A percentile compares a stretch with the other conserved stretches of the same genome.
phyloP scores from a whole-genome alignment of 2,888 invertebrate species.

The Ormyrus rosae region DNA sequence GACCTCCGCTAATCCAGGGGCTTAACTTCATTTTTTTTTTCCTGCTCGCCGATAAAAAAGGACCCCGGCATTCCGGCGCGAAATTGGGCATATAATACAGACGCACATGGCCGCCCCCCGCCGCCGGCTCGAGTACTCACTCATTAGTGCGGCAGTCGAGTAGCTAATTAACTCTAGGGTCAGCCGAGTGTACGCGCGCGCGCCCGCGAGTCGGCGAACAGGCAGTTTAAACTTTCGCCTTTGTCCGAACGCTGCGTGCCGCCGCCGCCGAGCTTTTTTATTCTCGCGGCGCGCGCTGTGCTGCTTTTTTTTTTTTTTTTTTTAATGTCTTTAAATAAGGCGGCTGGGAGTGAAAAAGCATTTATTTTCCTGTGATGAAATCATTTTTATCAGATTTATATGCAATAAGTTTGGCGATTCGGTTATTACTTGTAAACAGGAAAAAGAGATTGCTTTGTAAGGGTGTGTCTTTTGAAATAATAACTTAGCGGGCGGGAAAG shows the following conservation, averaged over 20 bases:
- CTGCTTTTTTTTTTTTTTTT: neutral
- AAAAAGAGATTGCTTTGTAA: too few species aligned
- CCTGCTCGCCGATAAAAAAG: neutral
- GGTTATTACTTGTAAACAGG: too few species aligned
- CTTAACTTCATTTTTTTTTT: neutral
- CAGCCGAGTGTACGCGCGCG: constrained; percentile 46
- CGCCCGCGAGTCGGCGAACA: constrained; percentile 38
- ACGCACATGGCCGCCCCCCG: constrained; percentile 75
- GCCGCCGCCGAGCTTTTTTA: neutral
- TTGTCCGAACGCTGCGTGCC: neutral
- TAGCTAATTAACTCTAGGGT: constrained; percentile 64
- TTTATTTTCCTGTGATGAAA: too few species aligned
- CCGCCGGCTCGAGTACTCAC: constrained; percentile 58
- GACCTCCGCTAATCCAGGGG: too few species aligned
- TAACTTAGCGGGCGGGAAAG: too few species aligned
- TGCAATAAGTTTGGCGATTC: too few species aligned
- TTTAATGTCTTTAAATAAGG: neutral
- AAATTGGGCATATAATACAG: constrained; percentile 41
- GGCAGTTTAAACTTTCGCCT: constrained; percentile 32
- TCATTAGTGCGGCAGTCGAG: constrained; percentile 61
- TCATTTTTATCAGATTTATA: too few species aligned
- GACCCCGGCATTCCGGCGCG: neutral
- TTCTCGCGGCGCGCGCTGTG: neutral
- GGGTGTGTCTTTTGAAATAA: too few species aligned
- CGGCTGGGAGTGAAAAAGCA: neutral